Evolutionary conservation across 2,113 vertebrate genomes (phyloP).

Genomic region (Gallinago jamesoni): DNA sequence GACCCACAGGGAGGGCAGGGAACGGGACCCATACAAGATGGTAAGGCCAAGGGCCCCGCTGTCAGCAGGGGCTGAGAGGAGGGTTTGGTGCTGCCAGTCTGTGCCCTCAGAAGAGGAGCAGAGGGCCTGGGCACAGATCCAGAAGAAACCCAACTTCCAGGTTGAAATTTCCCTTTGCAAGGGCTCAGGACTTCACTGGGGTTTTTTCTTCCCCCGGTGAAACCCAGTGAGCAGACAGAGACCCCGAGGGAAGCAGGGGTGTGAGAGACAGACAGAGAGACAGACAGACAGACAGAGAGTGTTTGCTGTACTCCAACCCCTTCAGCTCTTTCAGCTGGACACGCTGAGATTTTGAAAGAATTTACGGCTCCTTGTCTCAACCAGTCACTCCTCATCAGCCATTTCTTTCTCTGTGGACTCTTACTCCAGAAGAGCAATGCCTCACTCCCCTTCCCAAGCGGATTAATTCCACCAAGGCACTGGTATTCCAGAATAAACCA

Average conservation of each 20-base stretch:
- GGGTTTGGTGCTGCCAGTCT: neutral
- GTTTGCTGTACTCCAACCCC: neutral
- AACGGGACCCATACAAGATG: neutral
- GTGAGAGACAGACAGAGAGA: neutral
- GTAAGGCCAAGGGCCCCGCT: rapidly evolving
- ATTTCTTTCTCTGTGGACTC: neutral
- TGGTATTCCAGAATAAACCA: neutral
- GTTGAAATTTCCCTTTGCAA: neutral
- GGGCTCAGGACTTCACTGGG: neutral
- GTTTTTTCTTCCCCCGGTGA: neutral
- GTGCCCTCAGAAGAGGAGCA: neutral
- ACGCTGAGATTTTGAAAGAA: rapidly evolving
- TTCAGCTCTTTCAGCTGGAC: neutral
- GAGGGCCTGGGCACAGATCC: neutral
- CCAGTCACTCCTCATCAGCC: neutral
- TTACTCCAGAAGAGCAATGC: neutral
- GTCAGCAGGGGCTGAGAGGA: rapidly evolving
- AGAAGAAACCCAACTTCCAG: neutral
- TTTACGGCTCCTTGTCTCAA: neutral
- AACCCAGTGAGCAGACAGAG: neutral
- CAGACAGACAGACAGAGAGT: too few species aligned
- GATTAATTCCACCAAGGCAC: neutral
- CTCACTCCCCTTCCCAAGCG: neutral
- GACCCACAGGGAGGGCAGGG: rapidly evolving
- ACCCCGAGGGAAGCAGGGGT: rapidly evolving